Evolutionary conservation across 1,140 invertebrate species (phyloP), one percentile per base, ranked within the genome.

Genomic region (Trypoxylus dichotomus): DNA sequence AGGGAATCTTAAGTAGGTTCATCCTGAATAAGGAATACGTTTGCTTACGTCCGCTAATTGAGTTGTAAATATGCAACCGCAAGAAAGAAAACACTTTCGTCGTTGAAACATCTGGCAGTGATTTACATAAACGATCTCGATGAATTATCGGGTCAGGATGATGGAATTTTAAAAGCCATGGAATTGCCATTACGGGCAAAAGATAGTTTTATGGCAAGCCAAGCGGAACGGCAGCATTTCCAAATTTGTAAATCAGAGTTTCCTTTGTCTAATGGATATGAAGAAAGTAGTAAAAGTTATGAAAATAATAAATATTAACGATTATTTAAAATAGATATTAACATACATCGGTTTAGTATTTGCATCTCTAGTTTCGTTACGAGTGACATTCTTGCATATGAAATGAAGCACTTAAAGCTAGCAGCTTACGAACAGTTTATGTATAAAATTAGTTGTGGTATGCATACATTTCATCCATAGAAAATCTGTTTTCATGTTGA

Each of bases 1-100:
- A 63, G 58, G 47, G 58, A 63, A 63, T 63, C 19, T 63, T 63
- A 63, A 63, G 8, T 63, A 63, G 58, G 19, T 63, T 63, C 58
- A 27, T 27, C 58, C 58, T 63, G 58, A 63, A 63, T 63, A 63
- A 63, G 19, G 58, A 21, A 63, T 63, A 63, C 58, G 19, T 24
- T 63, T 63, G 19, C 8, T 63, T 63, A 63, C 58, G 19, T 63
- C 19, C 58, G 58, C 25, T 63, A 63, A 63, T 63, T 63, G 58
- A 63, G 58, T 63, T 63, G 25, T 63, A 63, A 63, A 63, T 27
- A 63, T 63, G 15, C 11, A 2, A 27, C 19, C 19, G 25, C 19
- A 63, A 63, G 58, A 63, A 63, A 63, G 58, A 54, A 54, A 54
- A 54, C 47, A 54, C 47, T 63, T 63, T 63, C 15, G 58, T 10